Evolutionary conservation across 2,888 invertebrate species (phyloP).

Genomic region (Nemoura dubitans): DNA sequence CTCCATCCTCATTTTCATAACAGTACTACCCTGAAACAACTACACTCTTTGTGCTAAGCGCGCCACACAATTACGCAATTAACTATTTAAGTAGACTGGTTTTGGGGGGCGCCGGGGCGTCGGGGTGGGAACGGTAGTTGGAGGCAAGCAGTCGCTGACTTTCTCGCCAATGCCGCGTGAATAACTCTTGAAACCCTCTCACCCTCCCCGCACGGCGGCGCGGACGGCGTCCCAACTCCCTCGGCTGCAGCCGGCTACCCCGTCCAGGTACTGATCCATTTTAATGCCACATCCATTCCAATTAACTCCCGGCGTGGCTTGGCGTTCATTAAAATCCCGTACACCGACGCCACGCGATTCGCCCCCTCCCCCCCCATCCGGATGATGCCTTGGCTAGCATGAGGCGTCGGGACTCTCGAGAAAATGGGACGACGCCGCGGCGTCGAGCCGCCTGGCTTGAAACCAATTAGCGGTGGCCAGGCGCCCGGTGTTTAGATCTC

Average conservation of each 20-base stretch:
- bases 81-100: conserved; percentile 12
- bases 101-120: background rate
- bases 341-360: conserved; percentile 42
- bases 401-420: background rate
- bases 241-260: background rate
- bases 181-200: conserved; percentile 12
- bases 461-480: conserved; percentile 36
- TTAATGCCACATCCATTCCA: conserved; percentile 56
- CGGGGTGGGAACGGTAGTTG: too few relatives aligned
- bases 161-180: background rate
- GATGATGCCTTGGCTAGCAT: background rate
- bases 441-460: conserved; percentile 29
- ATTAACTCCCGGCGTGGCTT: conserved; percentile 52
- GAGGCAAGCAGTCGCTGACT: background rate
- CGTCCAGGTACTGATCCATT: conserved; percentile 54
- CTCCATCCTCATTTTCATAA: background rate
- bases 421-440: background rate
- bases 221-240: background rate
- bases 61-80: background rate
- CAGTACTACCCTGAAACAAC: background rate
- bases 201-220: background rate
- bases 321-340: conserved; percentile 55
- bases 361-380: background rate
- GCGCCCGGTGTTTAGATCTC: conserved; percentile 20
- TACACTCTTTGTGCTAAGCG: background rate